A percentile compares a stretch with the other conserved stretches of the same genome.
Conservation (phyloP, 2,113 vertebrate genomes). For the Silurus asotus region DNA sequence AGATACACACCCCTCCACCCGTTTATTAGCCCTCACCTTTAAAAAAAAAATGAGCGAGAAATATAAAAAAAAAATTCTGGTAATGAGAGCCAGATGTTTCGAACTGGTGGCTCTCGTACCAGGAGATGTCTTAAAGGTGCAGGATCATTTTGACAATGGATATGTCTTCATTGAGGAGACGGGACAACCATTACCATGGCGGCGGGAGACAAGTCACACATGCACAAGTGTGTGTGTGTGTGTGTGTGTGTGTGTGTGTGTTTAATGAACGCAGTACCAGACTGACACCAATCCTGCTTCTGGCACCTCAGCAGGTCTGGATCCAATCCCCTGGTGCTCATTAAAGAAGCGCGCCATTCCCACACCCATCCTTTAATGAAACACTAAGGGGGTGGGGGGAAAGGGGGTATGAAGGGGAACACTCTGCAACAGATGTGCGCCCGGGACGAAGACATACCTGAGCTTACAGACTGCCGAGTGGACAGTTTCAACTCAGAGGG, state of each 20-base stretch:
- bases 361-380: conserved; percentile 61
- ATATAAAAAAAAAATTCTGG: conserved; percentile 70
- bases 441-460: conserved; percentile 37
- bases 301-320: conserved; percentile 74
- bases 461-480: conserved; percentile 7
- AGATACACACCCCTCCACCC: conserved; percentile 65
- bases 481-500: conserved; percentile 23
- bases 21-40: conserved; percentile 39
- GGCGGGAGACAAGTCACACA: conserved; percentile 53
- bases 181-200: conserved; percentile 70
- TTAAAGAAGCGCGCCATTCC: conserved; percentile 68
- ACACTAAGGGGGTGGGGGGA: conserved; percentile 31
- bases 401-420: background rate
- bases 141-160: conserved; percentile 75
- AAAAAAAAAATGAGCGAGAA: conserved; percentile 9
- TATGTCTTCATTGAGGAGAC: conserved; percentile 76
- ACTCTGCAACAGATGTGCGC: conserved; percentile 42
- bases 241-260: conserved; percentile 49
- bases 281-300: conserved; percentile 73
- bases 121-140: conserved; percentile 73
- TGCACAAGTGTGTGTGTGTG: conserved; percentile 42
- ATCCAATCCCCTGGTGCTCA: conserved; percentile 72
- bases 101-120: conserved; percentile 65
- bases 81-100: conserved; percentile 81
- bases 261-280: conserved; percentile 62